phyloP scores from a whole-genome alignment of 2,797 vertebrate species.

The Clarias laeviceps region DNA sequence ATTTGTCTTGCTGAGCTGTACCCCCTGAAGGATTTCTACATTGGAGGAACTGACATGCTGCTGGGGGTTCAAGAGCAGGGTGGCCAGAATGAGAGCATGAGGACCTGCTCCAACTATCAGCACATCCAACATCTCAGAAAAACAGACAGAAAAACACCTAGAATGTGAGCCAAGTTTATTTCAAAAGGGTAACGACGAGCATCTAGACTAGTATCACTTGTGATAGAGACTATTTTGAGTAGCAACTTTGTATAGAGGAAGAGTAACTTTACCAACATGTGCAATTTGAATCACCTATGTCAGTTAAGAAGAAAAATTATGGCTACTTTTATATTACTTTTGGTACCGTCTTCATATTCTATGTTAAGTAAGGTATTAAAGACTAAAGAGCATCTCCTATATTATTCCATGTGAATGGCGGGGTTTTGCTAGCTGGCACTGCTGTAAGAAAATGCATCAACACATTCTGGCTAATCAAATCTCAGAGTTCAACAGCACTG shows the following conservation, averaged over 20 bases:
- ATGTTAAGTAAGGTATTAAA: neutral
- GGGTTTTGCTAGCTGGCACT: neutral
- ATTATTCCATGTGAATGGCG: neutral
- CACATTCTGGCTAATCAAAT: neutral
- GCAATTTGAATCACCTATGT: too few species aligned
- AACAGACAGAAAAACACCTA: neutral
- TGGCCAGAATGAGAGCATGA: constrained; percentile 78
- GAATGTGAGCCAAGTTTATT: neutral
- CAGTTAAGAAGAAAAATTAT: too few species aligned
- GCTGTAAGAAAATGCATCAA: neutral
- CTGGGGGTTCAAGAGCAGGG: constrained; percentile 64
- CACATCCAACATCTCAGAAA: constrained; percentile 69
- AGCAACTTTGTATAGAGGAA: too few species aligned
- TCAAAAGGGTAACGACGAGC: too few species aligned
- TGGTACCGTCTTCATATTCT: neutral
- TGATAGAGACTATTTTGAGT: too few species aligned
- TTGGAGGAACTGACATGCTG: constrained; percentile 3
- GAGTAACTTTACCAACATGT: too few species aligned
- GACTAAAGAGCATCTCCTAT: neutral
- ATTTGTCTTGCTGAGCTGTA: constrained; percentile 49
- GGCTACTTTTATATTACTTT: too few species aligned
- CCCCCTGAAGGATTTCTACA: constrained; percentile 45
- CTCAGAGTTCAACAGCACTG: neutral
- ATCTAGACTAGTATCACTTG: too few species aligned
- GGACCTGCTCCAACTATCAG: constrained; percentile 77